Evolutionary conservation across 1,140 invertebrate species (phyloP).

Genomic region (Wasmannia auropunctata): DNA sequence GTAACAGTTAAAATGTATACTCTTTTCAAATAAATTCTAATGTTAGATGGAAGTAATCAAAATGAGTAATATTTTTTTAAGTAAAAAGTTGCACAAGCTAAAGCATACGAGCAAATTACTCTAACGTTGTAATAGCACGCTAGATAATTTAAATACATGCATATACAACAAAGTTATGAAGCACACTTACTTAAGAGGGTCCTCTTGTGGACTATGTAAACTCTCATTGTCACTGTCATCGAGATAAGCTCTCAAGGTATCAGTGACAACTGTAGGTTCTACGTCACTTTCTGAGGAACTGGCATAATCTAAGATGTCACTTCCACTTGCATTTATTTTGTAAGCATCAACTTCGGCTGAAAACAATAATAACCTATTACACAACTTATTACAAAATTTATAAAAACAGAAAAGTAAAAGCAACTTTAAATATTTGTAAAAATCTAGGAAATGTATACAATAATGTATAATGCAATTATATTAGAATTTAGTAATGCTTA

Average conservation of each 20-base stretch:
- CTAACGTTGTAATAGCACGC: background rate
- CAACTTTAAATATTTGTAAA: background rate
- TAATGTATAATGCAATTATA: background rate
- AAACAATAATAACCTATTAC: no score
- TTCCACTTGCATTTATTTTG: constrained; percentile 86
- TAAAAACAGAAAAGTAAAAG: constrained; percentile 2
- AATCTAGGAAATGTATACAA: background rate
- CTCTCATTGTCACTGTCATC: constrained; percentile 92
- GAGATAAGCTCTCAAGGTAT: constrained; percentile 88
- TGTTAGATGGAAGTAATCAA: background rate
- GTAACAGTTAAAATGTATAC: background rate
- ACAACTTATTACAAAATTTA: no score
- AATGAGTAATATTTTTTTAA: background rate
- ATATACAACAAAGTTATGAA: background rate
- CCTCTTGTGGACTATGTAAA: constrained; percentile 91
- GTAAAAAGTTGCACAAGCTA: constrained; percentile 71
- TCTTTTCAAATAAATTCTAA: background rate
- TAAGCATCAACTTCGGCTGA: constrained; percentile 87
- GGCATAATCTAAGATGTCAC: constrained; percentile 89
- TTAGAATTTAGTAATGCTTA: constrained; percentile 76
- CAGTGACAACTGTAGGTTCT: constrained; percentile 88
- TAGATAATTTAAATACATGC: background rate
- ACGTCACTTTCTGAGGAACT: constrained; percentile 92
- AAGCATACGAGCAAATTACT: constrained; percentile 76
- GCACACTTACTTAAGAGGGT: constrained; percentile 89